Evolutionary conservation across 2,888 invertebrate genomes (phyloP), one percentile per base, ranked within the genome.

Genomic region (Scrobipalpa atriplicella): DNA sequence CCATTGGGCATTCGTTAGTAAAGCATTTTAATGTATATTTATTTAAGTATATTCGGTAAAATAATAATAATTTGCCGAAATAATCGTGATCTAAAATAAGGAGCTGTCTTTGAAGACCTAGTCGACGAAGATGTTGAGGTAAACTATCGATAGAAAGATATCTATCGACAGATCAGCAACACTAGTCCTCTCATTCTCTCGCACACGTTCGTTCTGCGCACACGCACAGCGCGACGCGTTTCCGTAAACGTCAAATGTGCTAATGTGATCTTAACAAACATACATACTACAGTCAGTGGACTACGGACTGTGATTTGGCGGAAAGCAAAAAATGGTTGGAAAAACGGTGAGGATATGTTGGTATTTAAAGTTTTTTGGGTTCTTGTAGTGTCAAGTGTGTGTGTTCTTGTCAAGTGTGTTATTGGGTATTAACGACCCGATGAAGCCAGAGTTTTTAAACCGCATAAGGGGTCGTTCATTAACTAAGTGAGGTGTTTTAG

Each of bases 191-290:
- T 58, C 58, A 58, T 58, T 58, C 58, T n/a, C n/a, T 16, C 16
- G 38, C 29, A 38, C 58, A 29, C 16, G 58, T 38, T 8, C 2
- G 16, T 38, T 13, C 38, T 5, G 58, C 58, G 38, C 58, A 16
- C 38, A 58, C 58, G 58, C 58, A 56, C 21, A 13, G 19, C 11
- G 1, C 58, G 16, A n/a, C n/a, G 36, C 58, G 58, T 58, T 58
- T 16, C 58, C 38, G 16, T 38, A 2, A 56, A 58, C 58, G 5
- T 3, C 21, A 38, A 29, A 58, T 16, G 58, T 58, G 58, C 58
- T 58, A 36, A 38, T 58, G 58, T 58, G 58, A 58, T 29, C 36
- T 38, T 38, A 58, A 38, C 9, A 36, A 16, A 38, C 29, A 29
- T 29, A 29, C 29, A n/a, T n/a, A n/a, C n/a, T n/a, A n/a, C n/a